These are phyloP conservation scores for Carduelis carduelis DNA, from an alignment of 2,797 vertebrate species.

Conservation along the genomic window DNA sequence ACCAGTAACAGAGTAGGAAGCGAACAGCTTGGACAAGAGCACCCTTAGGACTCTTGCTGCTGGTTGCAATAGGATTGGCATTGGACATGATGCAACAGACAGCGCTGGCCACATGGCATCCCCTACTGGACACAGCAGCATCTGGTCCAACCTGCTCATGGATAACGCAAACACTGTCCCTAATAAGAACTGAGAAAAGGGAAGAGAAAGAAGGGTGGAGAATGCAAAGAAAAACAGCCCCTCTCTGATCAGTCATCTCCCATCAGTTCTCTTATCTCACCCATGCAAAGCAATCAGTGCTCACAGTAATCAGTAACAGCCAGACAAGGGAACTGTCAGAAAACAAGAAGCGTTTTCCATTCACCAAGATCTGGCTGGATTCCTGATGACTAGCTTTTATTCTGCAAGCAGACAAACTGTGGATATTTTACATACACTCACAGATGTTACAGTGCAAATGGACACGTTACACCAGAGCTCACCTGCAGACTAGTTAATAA, in stretches of 20 bases:
- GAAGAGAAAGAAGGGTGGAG: background rate
- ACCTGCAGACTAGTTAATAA: slow-evolving; percentile 30
- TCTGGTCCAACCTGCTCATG: background rate
- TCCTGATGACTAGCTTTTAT: slow-evolving; percentile 20
- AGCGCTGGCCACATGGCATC: background rate
- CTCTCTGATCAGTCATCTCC: background rate
- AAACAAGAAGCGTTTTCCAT: background rate
- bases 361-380: background rate
- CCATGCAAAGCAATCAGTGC: background rate
- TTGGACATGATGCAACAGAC: background rate
- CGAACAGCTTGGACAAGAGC: background rate
- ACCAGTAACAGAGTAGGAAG: slow-evolving; percentile 54
- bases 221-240: background rate
- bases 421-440: slow-evolving; percentile 7
- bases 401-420: background rate
- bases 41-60: background rate
- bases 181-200: background rate
- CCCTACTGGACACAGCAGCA: slow-evolving; percentile 38
- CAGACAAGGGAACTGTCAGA: background rate
- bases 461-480: background rate
- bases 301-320: background rate
- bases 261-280: background rate
- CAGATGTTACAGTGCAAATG: slow-evolving; percentile 35
- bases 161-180: background rate
- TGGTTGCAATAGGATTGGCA: background rate